phyloP scores from a whole-genome alignment of 2,113 vertebrate genomes.

The Gila orcuttii region DNA sequence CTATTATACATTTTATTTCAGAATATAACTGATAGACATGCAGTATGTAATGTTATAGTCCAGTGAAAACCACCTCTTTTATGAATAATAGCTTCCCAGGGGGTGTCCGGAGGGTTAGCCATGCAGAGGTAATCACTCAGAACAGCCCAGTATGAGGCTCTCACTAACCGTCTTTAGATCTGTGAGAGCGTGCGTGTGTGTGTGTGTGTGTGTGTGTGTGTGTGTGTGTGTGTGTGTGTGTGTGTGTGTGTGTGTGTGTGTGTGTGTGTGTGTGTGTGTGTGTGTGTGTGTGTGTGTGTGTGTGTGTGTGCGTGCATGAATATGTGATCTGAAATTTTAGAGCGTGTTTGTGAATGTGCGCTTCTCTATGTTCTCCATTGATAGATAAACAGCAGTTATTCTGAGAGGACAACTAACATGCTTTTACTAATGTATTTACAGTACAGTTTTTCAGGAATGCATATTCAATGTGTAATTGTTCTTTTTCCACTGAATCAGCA shows the following conservation, averaged over 20 bases:
- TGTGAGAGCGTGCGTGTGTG: neutral
- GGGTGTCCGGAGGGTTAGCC: conserved; percentile 66
- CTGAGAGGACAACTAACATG: neutral
- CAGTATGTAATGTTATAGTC: neutral
- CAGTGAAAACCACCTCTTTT: conserved; percentile 57
- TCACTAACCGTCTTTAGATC: conserved; percentile 54
- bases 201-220: too few relatives aligned
- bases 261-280: neutral
- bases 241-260: neutral
- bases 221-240: neutral
- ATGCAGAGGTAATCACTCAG: conserved; percentile 72
- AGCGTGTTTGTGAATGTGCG: neutral
- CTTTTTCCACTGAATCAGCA: neutral
- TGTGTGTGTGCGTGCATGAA: neutral
- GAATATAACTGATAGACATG: neutral
- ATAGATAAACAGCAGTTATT: neutral
- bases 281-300: neutral
- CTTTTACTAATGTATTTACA: neutral
- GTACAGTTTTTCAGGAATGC: neutral
- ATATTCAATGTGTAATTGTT: neutral
- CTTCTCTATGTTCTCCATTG: neutral
- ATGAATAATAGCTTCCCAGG: conserved; percentile 72
- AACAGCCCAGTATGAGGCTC: conserved; percentile 72
- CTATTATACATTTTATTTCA: neutral
- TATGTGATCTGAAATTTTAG: neutral